These are phyloP conservation scores for Rousettus madagascariensis DNA, from an alignment of 2,797 vertebrate genomes.

Conservation along the genomic window DNA sequence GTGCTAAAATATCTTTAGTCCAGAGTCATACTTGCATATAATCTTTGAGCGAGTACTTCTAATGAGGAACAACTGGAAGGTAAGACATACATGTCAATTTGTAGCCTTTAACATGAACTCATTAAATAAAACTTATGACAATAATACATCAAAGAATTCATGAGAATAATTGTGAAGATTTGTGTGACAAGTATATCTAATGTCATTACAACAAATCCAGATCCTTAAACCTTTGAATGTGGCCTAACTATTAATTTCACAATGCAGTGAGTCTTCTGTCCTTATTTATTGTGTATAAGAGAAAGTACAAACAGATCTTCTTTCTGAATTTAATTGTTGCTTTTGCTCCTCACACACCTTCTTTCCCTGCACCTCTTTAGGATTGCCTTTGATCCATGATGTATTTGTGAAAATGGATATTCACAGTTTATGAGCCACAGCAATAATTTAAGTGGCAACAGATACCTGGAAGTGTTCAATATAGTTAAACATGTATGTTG, in stretches of 20 bases:
- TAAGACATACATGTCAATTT: background rate
- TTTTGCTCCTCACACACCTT: background rate
- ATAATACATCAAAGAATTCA: background rate
- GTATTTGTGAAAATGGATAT: slow-evolving; percentile 69
- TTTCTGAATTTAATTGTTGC: slow-evolving; percentile 8
- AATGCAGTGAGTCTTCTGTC: background rate
- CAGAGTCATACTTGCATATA: background rate
- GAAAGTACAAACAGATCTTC: background rate
- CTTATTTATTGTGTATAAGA: background rate
- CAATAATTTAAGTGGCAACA: slow-evolving; percentile 66
- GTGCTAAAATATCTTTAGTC: background rate
- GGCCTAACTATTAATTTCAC: background rate
- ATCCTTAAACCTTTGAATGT: background rate
- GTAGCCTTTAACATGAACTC: background rate
- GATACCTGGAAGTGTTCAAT: slow-evolving; percentile 51
- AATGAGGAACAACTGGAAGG: background rate
- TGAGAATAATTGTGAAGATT: background rate
- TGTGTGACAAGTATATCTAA: background rate
- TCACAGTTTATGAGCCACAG: slow-evolving; percentile 56
- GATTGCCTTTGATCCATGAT: slow-evolving; percentile 21
- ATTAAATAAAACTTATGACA: background rate
- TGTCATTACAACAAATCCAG: background rate
- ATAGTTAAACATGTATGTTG: slow-evolving; percentile 55
- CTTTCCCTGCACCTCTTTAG: background rate
- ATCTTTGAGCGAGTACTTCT: background rate